Evolutionary conservation across 1,140 invertebrate species (phyloP).

Genomic region (Diachasma alloeum): DNA sequence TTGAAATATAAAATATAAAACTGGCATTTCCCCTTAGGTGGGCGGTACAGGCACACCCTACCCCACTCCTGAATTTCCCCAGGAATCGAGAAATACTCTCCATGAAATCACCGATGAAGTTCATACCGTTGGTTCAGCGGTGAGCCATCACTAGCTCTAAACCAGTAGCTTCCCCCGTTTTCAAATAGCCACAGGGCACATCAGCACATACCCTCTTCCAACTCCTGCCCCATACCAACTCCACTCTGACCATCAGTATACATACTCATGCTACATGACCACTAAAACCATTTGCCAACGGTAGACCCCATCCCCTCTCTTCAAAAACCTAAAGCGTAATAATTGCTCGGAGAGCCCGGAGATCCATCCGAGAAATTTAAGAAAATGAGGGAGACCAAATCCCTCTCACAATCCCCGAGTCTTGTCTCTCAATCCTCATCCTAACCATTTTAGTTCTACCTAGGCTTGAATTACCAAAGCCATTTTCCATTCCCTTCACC

Average conservation of each 20-base stretch:
- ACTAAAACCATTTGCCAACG: not conserved
- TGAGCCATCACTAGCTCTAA: constrained; percentile 41
- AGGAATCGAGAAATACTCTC: not conserved
- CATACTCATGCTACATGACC: not conserved
- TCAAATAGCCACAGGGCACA: constrained; percentile 51
- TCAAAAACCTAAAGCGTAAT: not conserved
- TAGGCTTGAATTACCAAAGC: not conserved
- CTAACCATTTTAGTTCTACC: not conserved
- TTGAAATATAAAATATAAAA: too few species aligned
- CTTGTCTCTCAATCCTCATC: not conserved
- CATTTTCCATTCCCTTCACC: not conserved
- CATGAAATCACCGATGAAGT: constrained; percentile 10
- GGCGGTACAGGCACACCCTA: too few species aligned
- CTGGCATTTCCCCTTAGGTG: too few species aligned
- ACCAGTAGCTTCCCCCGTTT: constrained; percentile 45
- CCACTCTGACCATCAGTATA: not conserved
- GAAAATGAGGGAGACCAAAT: not conserved
- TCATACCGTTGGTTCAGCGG: constrained; percentile 18
- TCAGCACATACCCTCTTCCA: constrained; percentile 28
- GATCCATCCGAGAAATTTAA: not conserved
- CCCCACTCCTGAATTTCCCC: not conserved
- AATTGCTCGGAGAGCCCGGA: not conserved
- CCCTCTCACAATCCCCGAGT: not conserved
- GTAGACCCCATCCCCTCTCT: not conserved
- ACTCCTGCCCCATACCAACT: not conserved